Conservation (phyloP, 2,888 invertebrate species). For the Drosophila monieri region DNA sequence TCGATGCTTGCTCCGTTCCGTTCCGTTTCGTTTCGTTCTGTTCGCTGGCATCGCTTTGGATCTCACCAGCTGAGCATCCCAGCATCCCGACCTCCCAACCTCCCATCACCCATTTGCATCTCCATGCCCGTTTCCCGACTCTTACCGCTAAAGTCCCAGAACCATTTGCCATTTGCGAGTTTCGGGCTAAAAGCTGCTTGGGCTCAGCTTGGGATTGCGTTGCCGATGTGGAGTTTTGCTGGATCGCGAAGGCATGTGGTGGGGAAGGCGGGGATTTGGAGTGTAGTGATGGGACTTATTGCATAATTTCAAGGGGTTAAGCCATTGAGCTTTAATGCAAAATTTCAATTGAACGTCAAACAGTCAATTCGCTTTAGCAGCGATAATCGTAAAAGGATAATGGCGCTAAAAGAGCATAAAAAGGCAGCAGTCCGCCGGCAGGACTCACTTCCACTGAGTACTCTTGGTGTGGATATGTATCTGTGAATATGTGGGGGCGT, state of each 20-base stretch:
- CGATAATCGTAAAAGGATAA: slow-evolving; percentile 80
- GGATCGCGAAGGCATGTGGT: slow-evolving; percentile 4
- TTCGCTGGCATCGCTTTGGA: slow-evolving; percentile 40
- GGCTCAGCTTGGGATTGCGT: slow-evolving; percentile 41
- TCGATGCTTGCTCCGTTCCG: slow-evolving; percentile 57
- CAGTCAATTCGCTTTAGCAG: slow-evolving; percentile 79
- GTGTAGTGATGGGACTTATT: slow-evolving; percentile 47
- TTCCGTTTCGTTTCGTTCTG: slow-evolving; percentile 26
- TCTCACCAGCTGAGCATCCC: slow-evolving; percentile 37
- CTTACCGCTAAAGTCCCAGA: slow-evolving; percentile 17
- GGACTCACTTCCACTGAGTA: slow-evolving; percentile 11
- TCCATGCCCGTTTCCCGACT: neutral
- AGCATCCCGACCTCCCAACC: slow-evolving; percentile 10
- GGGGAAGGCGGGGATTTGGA: neutral
- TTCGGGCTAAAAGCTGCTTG: slow-evolving; percentile 42
- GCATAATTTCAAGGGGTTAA: slow-evolving; percentile 79
- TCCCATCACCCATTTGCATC: neutral
- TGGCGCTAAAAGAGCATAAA: slow-evolving; percentile 79
- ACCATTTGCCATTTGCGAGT: slow-evolving; percentile 46
- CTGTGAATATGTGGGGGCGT: slow-evolving; percentile 6
- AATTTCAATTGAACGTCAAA: slow-evolving; percentile 81
- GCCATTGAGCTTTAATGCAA: slow-evolving; percentile 79
- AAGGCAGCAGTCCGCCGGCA: slow-evolving; percentile 53
- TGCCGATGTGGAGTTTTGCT: slow-evolving; percentile 28
- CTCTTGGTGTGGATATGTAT: slow-evolving; percentile 13